phyloP scores from a whole-genome alignment of 1,140 invertebrate genomes.

The Limonius californicus region DNA sequence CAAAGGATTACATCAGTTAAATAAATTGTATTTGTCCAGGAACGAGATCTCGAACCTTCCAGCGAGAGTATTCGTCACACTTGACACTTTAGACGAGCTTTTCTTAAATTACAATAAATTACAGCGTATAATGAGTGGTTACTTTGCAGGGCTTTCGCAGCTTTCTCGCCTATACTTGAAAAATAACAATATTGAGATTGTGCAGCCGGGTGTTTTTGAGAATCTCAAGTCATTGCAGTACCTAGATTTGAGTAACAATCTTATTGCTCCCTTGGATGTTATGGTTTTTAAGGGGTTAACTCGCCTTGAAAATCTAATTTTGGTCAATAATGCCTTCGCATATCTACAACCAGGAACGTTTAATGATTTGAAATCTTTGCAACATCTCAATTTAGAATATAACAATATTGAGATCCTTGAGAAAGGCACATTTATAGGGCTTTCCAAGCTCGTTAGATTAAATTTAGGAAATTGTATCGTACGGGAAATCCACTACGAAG shows the following conservation, averaged over 20 bases:
- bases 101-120: conserved; percentile 2
- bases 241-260: neutral
- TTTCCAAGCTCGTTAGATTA: neutral
- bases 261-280: neutral
- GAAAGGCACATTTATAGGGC: neutral
- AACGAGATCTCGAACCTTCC: neutral
- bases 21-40: neutral
- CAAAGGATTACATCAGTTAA: neutral
- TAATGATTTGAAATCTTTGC: neutral
- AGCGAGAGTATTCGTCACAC: neutral
- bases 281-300: neutral
- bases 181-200: neutral
- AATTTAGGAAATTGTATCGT: conserved; percentile 2
- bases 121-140: neutral
- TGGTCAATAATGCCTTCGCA: neutral
- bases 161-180: neutral
- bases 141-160: neutral
- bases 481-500: neutral
- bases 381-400: neutral
- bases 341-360: neutral
- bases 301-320: neutral
- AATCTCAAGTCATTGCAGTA: neutral
- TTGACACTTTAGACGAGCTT: neutral
- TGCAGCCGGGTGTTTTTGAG: neutral
- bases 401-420: neutral